These are phyloP conservation scores for Cyrtonyx montezumae DNA, from an alignment of 2,113 vertebrate genomes.

Conservation along the genomic window DNA sequence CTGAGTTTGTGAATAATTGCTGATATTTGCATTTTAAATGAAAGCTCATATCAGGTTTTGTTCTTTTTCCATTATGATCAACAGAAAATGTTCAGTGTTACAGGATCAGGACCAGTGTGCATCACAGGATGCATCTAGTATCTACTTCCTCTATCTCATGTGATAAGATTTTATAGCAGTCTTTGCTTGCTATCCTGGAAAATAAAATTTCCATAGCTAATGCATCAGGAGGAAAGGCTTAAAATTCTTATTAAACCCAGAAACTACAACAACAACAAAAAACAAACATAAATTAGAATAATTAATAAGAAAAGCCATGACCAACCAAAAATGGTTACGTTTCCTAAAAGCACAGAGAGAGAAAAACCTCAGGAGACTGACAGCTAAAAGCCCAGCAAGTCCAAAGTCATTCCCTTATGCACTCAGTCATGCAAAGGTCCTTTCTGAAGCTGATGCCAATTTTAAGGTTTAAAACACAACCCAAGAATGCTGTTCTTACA, in stretches of 20 bases:
- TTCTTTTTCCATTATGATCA: neutral
- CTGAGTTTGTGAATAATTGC: neutral
- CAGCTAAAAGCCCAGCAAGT: neutral
- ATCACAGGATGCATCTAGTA: fast-evolving
- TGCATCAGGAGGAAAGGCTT: neutral
- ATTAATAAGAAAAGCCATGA: neutral
- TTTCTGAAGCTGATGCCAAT: neutral
- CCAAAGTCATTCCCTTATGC: neutral
- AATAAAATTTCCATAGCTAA: fast-evolving
- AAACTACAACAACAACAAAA: neutral
- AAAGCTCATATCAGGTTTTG: neutral
- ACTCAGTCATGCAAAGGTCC: neutral
- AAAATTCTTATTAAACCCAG: neutral
- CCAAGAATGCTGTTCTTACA: neutral
- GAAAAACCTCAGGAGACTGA: neutral
- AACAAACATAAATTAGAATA: neutral
- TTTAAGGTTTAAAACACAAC: neutral
- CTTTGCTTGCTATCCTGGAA: no score
- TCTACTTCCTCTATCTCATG: neutral
- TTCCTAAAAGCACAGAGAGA: neutral
- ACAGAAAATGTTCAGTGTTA: fast-evolving
- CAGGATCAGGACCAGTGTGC: neutral
- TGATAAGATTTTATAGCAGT: neutral
- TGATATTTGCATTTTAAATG: neutral
- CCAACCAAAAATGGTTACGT: fast-evolving